Base-by-base conservation (phyloP, 2,888 invertebrate species). In the Drosophila longiperda region DNA sequence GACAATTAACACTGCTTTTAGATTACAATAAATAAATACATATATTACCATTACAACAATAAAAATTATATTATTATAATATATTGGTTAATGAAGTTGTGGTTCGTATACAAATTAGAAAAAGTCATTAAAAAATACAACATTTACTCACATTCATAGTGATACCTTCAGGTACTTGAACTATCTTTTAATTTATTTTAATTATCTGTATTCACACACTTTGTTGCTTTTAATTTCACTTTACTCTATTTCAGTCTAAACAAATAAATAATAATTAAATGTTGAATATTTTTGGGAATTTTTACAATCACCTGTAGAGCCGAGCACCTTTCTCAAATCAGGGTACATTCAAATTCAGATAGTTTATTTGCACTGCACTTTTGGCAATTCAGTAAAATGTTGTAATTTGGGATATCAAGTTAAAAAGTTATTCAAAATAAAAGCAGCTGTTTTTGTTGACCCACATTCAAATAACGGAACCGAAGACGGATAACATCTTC, bases 401-500 rank as follows among this genome's bases (percentile, higher is more conserved):
- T 45, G 23, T 15, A 23, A 26, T 23, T 23, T 23, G 23, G 15
- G 15, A 23, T 45, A 45, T 23, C 23, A 45, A 15, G 45, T 15
- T 4, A 45, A 23, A 15, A 23, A 15, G 45, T 45, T 26, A 12
- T 26, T 20, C 5, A 20, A 40, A 40, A 29, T 0, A 57, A 29
- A 20, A 29, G 11, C 36, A 49, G 68, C 58, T 64, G 71, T 52
- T 65, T 62, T 75, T 61, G 58, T 74, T 77, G 78, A 71, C 72
- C 74, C 73, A 85, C 59, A 66, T 78, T 67, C 62, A 59, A 80
- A 74, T 66, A 68, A 53, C 50, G 38, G 54, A 54, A 23, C n/a
- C 33, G 33, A 49, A 57, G 40, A 50, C 23, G 74, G 73, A 77
- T 78, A 67, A 82, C 67, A 84, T 84, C 75, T 75, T 80, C 78